Evolutionary conservation across 2,113 vertebrate genomes (phyloP).

Genomic region (Sinocyclocheilus rhinocerous): DNA sequence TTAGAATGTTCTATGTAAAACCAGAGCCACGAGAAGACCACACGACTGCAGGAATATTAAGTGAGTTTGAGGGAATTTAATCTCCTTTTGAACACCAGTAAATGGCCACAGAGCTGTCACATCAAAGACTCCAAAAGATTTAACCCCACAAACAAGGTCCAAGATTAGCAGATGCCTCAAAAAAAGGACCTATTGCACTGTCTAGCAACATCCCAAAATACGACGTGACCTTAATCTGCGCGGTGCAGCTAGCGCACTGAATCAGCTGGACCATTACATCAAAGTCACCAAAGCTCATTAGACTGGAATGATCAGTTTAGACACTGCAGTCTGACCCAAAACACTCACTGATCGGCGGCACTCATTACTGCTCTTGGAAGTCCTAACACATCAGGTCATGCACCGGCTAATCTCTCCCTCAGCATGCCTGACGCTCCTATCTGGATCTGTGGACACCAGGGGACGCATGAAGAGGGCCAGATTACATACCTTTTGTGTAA

Average conservation of each 20-base stretch:
- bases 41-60: background rate
- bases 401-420: constrained; percentile 53
- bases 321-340: constrained; percentile 48
- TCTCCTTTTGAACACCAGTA: constrained; percentile 15
- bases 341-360: constrained; percentile 49
- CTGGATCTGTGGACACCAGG: constrained; percentile 32
- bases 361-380: constrained; percentile 51
- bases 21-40: background rate
- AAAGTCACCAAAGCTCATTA: constrained; percentile 49
- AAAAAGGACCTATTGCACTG: constrained; percentile 23
- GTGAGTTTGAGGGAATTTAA: constrained; percentile 9
- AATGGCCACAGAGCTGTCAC: constrained; percentile 26
- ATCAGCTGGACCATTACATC: constrained; percentile 47
- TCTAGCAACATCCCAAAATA: constrained; percentile 41
- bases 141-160: constrained; percentile 26
- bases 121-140: constrained; percentile 10
- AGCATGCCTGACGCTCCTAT: constrained; percentile 36
- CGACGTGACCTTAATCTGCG: constrained; percentile 48
- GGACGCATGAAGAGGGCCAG: constrained; percentile 29
- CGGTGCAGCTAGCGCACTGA: constrained; percentile 27
- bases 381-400: constrained; percentile 53
- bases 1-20: background rate
- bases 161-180: constrained; percentile 2
- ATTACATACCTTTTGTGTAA: constrained; percentile 56
- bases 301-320: constrained; percentile 52